Evolutionary conservation across 2,797 vertebrate species (phyloP).

Genomic region (Garrulus glandarius): DNA sequence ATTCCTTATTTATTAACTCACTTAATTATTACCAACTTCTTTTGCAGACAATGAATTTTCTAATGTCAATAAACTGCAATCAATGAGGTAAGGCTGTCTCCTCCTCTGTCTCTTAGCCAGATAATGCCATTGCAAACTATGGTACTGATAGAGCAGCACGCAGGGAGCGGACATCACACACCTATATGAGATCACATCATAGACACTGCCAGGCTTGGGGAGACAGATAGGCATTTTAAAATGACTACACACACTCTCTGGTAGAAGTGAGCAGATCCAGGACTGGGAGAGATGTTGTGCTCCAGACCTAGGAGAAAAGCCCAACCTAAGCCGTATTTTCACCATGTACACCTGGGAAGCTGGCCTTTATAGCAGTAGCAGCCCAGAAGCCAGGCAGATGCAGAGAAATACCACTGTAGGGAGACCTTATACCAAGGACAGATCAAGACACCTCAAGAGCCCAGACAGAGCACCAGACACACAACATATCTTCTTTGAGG

Average conservation of each 20-base stretch:
- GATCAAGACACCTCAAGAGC: constrained; percentile 62
- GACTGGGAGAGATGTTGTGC: neutral
- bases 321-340: neutral
- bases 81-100: neutral
- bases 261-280: neutral
- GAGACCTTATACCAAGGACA: neutral
- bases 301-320: neutral
- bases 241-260: neutral
- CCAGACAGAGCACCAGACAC: constrained; percentile 20
- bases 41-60: constrained; percentile 52
- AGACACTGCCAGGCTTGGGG: neutral
- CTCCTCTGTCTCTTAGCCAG: neutral
- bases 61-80: constrained; percentile 47
- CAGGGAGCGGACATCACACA: neutral
- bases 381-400: constrained; percentile 50
- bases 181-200: neutral
- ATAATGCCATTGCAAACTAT: neutral
- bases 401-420: constrained; percentile 45
- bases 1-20: constrained; percentile 51
- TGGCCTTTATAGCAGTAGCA: constrained; percentile 27
- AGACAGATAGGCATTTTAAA: neutral
- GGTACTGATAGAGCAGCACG: neutral
- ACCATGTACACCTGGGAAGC: neutral
- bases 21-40: constrained; percentile 61
- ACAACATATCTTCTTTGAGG: neutral